These are phyloP conservation scores for Oasisia sp. DNA, from an alignment of 2,888 invertebrate species.

Conservation along the genomic window DNA sequence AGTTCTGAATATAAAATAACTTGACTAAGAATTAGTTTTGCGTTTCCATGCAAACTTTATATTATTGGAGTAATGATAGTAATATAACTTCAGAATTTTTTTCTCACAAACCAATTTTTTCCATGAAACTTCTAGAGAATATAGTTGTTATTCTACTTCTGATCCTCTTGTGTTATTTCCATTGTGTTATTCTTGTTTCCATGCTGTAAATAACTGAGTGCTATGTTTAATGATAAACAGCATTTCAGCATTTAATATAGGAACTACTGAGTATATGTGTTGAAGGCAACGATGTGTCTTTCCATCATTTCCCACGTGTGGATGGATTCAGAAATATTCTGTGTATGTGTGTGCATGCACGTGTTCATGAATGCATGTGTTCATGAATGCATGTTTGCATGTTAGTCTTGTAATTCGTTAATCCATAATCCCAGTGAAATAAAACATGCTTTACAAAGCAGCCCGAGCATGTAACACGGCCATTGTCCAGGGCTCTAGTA, in stretches of 20 bases:
- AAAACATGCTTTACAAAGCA: not conserved
- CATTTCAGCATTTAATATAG: not conserved
- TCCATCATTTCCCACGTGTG: not conserved
- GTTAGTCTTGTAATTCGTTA: not conserved
- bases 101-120: not conserved
- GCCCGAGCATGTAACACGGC: not conserved
- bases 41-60: not conserved
- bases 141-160: not conserved
- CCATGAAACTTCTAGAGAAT: not conserved
- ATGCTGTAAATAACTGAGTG: not conserved
- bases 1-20: not conserved
- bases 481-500: not conserved
- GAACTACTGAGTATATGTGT: not conserved
- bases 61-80: not conserved
- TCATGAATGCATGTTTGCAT: not conserved
- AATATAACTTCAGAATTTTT: not conserved
- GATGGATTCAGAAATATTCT: not conserved
- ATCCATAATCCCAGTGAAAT: not conserved
- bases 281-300: not conserved
- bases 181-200: not conserved
- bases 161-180: not conserved
- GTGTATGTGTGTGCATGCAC: not conserved
- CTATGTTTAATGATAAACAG: not conserved
- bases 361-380: not conserved
- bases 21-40: not conserved